phyloP scores from a whole-genome alignment of 2,888 invertebrate genomes.

The Trissolcus japonicus region DNA sequence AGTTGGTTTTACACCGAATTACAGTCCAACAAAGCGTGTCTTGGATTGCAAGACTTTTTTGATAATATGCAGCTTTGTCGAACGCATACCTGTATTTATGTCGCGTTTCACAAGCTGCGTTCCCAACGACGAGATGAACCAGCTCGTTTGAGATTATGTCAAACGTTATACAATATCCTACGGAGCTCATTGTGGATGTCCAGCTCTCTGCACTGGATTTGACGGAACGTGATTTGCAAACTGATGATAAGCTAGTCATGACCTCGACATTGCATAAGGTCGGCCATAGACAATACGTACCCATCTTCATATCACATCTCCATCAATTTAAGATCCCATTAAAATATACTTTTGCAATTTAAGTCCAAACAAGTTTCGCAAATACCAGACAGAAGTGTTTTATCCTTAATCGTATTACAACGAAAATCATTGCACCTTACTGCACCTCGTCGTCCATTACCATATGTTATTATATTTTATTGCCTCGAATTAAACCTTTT shows the following conservation, averaged over 20 bases:
- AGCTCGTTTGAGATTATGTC: conserved; percentile 51
- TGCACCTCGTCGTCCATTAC: too few species aligned
- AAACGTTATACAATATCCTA: conserved; percentile 57
- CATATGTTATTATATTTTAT: too few species aligned
- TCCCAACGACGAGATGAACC: conserved; percentile 48
- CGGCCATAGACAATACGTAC: conserved; percentile 48
- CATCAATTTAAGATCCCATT: too few species aligned
- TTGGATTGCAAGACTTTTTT: conserved; percentile 41
- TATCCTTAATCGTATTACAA: too few species aligned
- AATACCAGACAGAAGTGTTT: too few species aligned
- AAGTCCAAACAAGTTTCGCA: too few species aligned
- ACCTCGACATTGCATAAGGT: conserved; percentile 63
- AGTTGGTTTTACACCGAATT: background rate
- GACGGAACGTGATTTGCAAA: conserved; percentile 55
- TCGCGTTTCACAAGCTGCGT: conserved; percentile 46
- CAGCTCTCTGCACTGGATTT: conserved; percentile 52
- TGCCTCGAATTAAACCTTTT: too few species aligned
- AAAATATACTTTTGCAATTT: too few species aligned
- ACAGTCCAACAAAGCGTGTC: conserved; percentile 31
- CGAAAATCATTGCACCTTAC: too few species aligned
- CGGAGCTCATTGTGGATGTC: conserved; percentile 52
- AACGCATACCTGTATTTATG: conserved; percentile 49
- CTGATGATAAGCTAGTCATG: conserved; percentile 57
- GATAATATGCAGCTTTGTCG: conserved; percentile 50
- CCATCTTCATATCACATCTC: conserved; percentile 10